Conservation (phyloP, 2,888 invertebrate species). For the Catocala fraxini region DNA sequence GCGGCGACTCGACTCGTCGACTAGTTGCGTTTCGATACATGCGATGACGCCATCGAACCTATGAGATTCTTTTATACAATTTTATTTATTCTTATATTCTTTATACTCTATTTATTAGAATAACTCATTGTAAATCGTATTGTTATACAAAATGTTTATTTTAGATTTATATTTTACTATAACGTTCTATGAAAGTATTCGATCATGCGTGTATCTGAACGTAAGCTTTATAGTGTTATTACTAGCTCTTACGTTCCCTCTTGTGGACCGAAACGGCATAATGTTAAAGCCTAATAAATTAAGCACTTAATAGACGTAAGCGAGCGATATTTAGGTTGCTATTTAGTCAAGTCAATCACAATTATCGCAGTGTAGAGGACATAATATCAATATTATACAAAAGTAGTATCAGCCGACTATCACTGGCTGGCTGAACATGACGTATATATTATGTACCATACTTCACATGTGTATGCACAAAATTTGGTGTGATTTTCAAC, state of each 20-base stretch:
- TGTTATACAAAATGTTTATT: constrained; percentile 38
- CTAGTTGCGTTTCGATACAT: constrained; percentile 51
- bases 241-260: constrained; percentile 64
- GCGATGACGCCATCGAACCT: constrained; percentile 37
- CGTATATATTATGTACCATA: constrained; percentile 1
- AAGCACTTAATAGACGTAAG: constrained; percentile 76
- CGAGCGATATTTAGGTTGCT: constrained; percentile 70
- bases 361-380: constrained; percentile 43
- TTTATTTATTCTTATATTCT: constrained; percentile 46
- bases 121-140: constrained; percentile 34
- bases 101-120: constrained; percentile 40
- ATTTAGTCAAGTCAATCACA: constrained; percentile 62
- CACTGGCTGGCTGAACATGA: background rate
- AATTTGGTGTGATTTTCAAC: too few relatives aligned
- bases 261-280: constrained; percentile 75
- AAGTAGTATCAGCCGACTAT: background rate
- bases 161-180: constrained; percentile 17
- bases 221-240: constrained; percentile 59
- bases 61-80: constrained; percentile 45
- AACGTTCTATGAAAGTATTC: constrained; percentile 10
- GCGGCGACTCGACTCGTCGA: constrained; percentile 32
- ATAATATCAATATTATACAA: constrained; percentile 14
- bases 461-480: too few relatives aligned
- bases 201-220: constrained; percentile 54
- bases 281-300: constrained; percentile 65